Conservation (phyloP, 2,797 vertebrate genomes). For the Tadarida brasiliensis region DNA sequence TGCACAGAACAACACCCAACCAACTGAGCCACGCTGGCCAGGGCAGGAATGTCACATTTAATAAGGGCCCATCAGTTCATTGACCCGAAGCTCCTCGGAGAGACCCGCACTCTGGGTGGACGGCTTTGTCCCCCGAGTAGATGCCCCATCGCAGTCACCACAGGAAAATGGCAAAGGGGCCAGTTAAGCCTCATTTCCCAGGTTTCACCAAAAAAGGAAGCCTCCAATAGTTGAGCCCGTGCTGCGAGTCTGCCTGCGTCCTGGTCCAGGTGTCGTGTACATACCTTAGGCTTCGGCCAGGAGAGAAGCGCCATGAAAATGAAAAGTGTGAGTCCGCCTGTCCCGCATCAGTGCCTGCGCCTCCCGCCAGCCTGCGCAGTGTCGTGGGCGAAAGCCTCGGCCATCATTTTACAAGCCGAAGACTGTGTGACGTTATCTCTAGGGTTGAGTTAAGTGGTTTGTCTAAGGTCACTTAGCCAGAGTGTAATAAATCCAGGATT, state of each 20-base stretch:
- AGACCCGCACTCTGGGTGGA: not conserved
- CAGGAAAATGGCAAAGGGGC: not conserved
- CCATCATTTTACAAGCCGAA: constrained; percentile 24
- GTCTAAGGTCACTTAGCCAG: constrained; percentile 65
- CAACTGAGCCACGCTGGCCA: too few species aligned
- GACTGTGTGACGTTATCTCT: constrained; percentile 50
- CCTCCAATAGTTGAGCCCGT: accelerated
- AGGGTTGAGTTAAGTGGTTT: constrained; percentile 56
- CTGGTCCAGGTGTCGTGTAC: accelerated
- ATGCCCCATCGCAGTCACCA: accelerated
- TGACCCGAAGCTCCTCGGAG: not conserved
- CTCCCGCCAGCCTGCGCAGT: not conserved
- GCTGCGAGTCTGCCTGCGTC: accelerated
- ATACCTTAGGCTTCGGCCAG: too few species aligned
- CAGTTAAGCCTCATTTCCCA: not conserved
- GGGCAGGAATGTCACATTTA: not conserved
- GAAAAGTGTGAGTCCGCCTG: not conserved
- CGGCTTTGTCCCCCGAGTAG: not conserved
- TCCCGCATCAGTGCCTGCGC: not conserved
- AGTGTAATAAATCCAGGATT: constrained; percentile 46
- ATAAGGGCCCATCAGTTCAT: not conserved
- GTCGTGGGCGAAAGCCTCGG: not conserved
- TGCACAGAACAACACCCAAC: too few species aligned
- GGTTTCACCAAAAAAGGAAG: not conserved
- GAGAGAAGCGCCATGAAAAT: not conserved